phyloP scores from a whole-genome alignment of 92 coral and sea anemone genomes.

The Isaurus tuberculatus region DNA sequence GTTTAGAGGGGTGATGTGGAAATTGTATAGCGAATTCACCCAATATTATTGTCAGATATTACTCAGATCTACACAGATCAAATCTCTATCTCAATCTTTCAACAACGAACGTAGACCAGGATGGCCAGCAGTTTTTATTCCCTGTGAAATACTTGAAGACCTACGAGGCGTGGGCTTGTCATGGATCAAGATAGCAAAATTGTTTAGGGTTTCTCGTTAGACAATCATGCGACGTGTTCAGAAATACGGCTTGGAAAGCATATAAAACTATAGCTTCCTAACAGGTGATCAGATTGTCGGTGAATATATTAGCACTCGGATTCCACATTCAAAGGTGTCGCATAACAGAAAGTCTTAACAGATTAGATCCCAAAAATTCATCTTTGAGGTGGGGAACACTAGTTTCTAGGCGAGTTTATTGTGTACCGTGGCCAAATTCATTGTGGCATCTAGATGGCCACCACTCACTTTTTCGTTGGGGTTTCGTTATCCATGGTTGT shows the following conservation, averaged over 20 bases:
- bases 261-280: too few relatives aligned
- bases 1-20: too few relatives aligned
- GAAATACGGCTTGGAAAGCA: slow-evolving; percentile 44
- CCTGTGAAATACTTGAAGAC: slow-evolving; percentile 64
- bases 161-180: slow-evolving; percentile 69
- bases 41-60: too few relatives aligned
- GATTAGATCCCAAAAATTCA: slow-evolving; percentile 43
- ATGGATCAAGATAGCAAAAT: slow-evolving; percentile 60
- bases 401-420: slow-evolving; percentile 41
- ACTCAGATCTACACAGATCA: too few relatives aligned
- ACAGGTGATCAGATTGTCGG: too few relatives aligned
- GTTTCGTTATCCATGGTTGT: too few relatives aligned
- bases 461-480: too few relatives aligned
- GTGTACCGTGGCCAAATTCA: slow-evolving; percentile 47
- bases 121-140: slow-evolving; percentile 57
- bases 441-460: too few relatives aligned
- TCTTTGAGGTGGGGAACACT: slow-evolving; percentile 57
- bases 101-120: slow-evolving; percentile 32
- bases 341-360: slow-evolving; percentile 37
- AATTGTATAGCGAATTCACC: too few relatives aligned
- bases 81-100: too few relatives aligned
- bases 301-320: slow-evolving; percentile 22
- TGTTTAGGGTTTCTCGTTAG: slow-evolving; percentile 76
- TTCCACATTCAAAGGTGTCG: slow-evolving; percentile 34
- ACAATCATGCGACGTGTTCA: slow-evolving; percentile 63